Evolutionary conservation across 92 coral and sea anemone genomes (phyloP), one percentile per base, ranked within the genome.

Genomic region (Epizoanthus ramosus): DNA sequence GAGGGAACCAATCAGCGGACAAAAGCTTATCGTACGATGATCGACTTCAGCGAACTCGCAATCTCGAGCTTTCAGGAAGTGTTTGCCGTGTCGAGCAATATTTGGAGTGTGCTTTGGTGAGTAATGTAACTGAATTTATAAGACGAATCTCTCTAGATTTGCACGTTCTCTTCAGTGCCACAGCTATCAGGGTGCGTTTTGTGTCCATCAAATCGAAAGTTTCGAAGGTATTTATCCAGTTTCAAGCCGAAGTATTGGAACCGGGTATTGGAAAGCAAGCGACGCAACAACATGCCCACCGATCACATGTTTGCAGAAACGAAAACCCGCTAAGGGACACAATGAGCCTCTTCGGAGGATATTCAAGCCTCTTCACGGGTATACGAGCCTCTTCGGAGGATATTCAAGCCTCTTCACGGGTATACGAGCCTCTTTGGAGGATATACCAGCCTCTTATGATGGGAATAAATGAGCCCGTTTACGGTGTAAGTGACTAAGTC

Each of bases 181-280:
- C 12, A 6, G 70, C 41, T 65, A 5, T 65, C 37, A 65, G 1
- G 24, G 9, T 65, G 5, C 24, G 70, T 65, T 65, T 65, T 65
- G 70, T 65, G 70, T 65, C 35, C 24, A 65, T 65, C 70, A 16
- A 65, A 65, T 65, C 33, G 24, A 65, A 65, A 24, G 70, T 65
- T 65, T 65, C 41, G 70, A 21, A 65, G 70, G 70, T 65, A 65
- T 65, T 65, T 21, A 65, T 65, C 37, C 70, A 6, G 70, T 65
- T 65, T 65, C 70, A 65, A 65, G 39, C 12, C 3, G 70, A 65
- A 21, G 70, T 64, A 64, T 64, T 64, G n/a, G n/a, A n/a, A n/a
- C n/a, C n/a, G n/a, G n/a, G 70, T 65, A 65, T 65, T 65, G 70
- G 70, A 65, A 65, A 65, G 70, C 70, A 65, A 65, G 24, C 68